Evolutionary conservation across 2,888 invertebrate genomes (phyloP), one percentile per base, ranked within the genome.

Genomic region (Clitarchus hookeri): DNA sequence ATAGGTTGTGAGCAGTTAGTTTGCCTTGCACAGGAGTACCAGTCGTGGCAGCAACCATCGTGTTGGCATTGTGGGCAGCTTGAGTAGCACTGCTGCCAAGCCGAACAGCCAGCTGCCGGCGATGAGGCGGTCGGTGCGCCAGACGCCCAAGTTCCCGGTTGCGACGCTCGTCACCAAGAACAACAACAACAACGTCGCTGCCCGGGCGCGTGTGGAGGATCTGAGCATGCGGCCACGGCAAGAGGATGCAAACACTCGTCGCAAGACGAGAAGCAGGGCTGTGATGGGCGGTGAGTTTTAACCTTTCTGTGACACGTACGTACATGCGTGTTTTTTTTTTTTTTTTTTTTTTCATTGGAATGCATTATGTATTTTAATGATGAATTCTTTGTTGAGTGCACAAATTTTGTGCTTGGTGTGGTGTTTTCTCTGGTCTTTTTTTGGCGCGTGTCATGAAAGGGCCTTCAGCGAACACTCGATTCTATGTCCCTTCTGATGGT

Each of bases 241-340:
- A 65, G 89, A 89, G 44, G 89, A 88, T 27, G 88, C 88, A 19
- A 89, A 88, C 85, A 89, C 88, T 12, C 88, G 90, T 83, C 88
- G 90, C 80, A 90, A 90, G 87, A 89, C 90, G 12, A 87, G 90
- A 25, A 90, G 90, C 86, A 88, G 88, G 87, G 89, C 89, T 88
- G 88, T 89, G 80, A 88, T 88, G 86, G 89, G 89, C 89, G 65
- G 65, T 65, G 6, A 65, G 65, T 23, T 65, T 19, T 65, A 19
- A 8, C 0, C 13, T n/a, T 65, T 65, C n/a, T n/a, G n/a, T 65
- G 65, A 65, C 16, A 8, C 8, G 53, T 16, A 1, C 2, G 19
- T 8, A 19, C 53, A 16, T 8, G 53, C 12, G 53, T 53, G 53
- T n/a, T n/a, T n/a, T n/a, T n/a, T n/a, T n/a, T n/a, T n/a, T n/a